Evolutionary conservation across 2,888 invertebrate genomes (phyloP).

Genomic region (Drosophila rellima): DNA sequence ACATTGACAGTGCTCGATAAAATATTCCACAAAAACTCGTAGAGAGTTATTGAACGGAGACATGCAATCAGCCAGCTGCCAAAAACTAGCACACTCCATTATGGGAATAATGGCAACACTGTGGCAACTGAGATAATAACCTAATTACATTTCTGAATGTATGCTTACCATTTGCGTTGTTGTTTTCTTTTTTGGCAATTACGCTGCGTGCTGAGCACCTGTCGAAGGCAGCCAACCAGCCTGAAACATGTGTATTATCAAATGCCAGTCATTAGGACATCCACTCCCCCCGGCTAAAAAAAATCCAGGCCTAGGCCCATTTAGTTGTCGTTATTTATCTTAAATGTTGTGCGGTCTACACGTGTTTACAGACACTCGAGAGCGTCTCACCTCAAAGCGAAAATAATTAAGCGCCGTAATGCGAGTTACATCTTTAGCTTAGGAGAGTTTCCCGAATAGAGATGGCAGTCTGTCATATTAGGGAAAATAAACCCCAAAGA

Average conservation of each 20-base stretch:
- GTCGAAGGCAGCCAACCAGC: constrained; percentile 54
- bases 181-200: constrained; percentile 65
- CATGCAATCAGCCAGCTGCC: constrained; percentile 78
- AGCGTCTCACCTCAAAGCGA: constrained; percentile 46
- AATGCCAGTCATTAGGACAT: constrained; percentile 71
- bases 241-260: constrained; percentile 78
- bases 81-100: constrained; percentile 44
- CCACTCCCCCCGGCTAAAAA: constrained; percentile 9
- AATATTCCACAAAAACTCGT: constrained; percentile 23
- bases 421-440: too few species aligned
- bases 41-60: constrained; percentile 48
- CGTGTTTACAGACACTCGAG: constrained; percentile 54
- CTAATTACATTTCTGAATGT: constrained; percentile 74
- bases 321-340: constrained; percentile 70
- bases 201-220: constrained; percentile 63
- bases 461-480: constrained; percentile 49
- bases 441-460: too few species aligned
- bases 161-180: constrained; percentile 21
- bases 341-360: constrained; percentile 63
- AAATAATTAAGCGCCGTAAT: constrained; percentile 74
- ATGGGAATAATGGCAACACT: constrained; percentile 4
- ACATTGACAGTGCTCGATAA: constrained; percentile 17
- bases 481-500: neutral
- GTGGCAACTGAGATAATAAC: constrained; percentile 71
- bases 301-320: constrained; percentile 22